These are phyloP conservation scores for Ochotona princeps DNA, from an alignment of 2,113 vertebrate species.

Conservation along the genomic window DNA sequence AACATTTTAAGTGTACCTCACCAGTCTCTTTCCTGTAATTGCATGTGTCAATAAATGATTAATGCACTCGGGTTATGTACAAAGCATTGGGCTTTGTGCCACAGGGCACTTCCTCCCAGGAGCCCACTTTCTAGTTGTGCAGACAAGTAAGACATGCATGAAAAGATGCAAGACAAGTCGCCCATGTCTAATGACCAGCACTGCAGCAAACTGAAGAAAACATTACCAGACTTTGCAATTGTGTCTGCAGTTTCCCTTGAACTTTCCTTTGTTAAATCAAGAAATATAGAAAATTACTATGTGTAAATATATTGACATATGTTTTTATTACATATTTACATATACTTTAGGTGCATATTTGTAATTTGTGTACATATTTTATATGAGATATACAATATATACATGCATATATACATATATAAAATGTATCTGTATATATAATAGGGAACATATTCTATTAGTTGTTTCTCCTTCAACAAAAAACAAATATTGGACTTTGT, in stretches of 20 bases:
- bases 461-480: constrained; percentile 19
- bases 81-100: not conserved
- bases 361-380: not conserved
- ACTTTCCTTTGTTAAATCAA: constrained; percentile 42
- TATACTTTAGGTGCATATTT: not conserved
- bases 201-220: constrained; percentile 45
- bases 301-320: not conserved
- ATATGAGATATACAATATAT: not conserved
- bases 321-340: not conserved
- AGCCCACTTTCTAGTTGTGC: not conserved
- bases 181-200: not conserved
- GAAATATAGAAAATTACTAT: not conserved
- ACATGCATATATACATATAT: not conserved
- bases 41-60: not conserved
- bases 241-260: constrained; percentile 11
- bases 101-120: not conserved
- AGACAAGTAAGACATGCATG: not conserved
- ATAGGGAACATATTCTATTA: not conserved
- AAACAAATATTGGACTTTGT: constrained; percentile 50
- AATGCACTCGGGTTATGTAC: not conserved
- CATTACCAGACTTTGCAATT: constrained; percentile 22
- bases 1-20: constrained; percentile 77
- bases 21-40: constrained; percentile 47
- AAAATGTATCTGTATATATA: not conserved
- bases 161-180: not conserved